A percentile compares a stretch with the other conserved stretches of the same genome.
These are phyloP conservation scores for Stenodera caucasica DNA, from an alignment of 2,888 invertebrate genomes.

Conservation along the genomic window DNA sequence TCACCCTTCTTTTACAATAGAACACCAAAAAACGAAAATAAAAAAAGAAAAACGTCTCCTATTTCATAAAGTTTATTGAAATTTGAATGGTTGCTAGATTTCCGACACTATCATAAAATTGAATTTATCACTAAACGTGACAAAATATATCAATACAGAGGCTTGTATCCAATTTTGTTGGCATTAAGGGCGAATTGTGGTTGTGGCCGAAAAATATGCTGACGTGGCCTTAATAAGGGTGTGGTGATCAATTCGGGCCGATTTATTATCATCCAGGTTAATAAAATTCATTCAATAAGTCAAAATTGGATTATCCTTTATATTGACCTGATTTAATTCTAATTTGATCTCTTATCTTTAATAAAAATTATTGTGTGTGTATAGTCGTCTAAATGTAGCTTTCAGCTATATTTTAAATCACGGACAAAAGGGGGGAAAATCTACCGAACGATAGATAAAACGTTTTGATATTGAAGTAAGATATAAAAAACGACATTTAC, in stretches of 20 bases:
- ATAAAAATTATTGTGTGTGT: too few species aligned
- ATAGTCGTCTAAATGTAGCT: neutral
- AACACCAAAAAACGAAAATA: too few species aligned
- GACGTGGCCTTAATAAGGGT: constrained; percentile 3
- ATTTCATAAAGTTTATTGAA: neutral
- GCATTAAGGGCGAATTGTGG: neutral
- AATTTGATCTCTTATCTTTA: too few species aligned
- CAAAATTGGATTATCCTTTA: neutral
- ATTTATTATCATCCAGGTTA: neutral
- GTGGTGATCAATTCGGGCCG: neutral
- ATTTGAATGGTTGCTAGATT: constrained; percentile 1
- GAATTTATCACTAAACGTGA: constrained; percentile 24
- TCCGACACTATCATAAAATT: constrained; percentile 17
- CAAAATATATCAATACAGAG: constrained; percentile 14
- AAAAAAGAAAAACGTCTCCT: neutral
- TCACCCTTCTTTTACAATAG: neutral
- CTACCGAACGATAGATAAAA: neutral
- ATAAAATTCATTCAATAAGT: constrained; percentile 5
- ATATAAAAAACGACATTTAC: neutral
- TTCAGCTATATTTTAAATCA: neutral
- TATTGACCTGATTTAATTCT: constrained; percentile 2
- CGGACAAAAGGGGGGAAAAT: neutral
- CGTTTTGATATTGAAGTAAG: neutral
- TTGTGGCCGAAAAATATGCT: neutral
- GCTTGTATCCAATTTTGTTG: constrained; percentile 6